These are phyloP conservation scores for Erynnis tages DNA, from an alignment of 2,888 invertebrate genomes.

Conservation along the genomic window DNA sequence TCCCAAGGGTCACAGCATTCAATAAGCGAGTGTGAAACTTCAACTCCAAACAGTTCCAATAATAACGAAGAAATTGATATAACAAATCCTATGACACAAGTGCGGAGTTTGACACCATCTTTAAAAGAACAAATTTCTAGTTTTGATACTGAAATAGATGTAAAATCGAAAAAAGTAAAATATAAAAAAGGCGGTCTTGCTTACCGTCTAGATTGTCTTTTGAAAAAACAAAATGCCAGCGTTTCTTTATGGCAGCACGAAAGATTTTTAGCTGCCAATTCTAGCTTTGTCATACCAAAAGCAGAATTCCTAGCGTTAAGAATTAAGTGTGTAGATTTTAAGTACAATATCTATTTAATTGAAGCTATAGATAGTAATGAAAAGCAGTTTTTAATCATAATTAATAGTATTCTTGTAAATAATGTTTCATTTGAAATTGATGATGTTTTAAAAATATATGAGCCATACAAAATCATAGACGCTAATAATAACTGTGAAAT, in stretches of 20 bases:
- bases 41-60: slow-evolving; percentile 49
- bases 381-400: slow-evolving; percentile 49
- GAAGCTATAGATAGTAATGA: slow-evolving; percentile 46
- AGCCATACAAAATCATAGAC: slow-evolving; percentile 54
- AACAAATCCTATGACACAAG: slow-evolving; percentile 43
- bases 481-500: slow-evolving; percentile 43
- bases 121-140: slow-evolving; percentile 19
- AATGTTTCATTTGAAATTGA: slow-evolving; percentile 42
- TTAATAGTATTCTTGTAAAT: slow-evolving; percentile 52
- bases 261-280: slow-evolving; percentile 66
- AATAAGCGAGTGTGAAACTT: slow-evolving; percentile 59
- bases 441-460: slow-evolving; percentile 55
- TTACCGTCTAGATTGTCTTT: slow-evolving; percentile 57
- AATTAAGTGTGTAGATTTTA: slow-evolving; percentile 50
- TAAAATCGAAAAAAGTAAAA: slow-evolving; percentile 50
- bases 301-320: slow-evolving; percentile 49
- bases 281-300: slow-evolving; percentile 65
- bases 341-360: slow-evolving; percentile 60
- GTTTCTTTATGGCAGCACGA: slow-evolving; percentile 80
- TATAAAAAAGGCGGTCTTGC: slow-evolving; percentile 76
- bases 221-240: slow-evolving; percentile 70
- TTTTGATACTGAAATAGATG: slow-evolving; percentile 29
- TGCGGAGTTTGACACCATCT: slow-evolving; percentile 26
- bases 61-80: slow-evolving; percentile 58
- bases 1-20: slow-evolving; percentile 57